Evolutionary conservation across 2,113 vertebrate species (phyloP).

Genomic region (Campylomormyrus tamandua): DNA sequence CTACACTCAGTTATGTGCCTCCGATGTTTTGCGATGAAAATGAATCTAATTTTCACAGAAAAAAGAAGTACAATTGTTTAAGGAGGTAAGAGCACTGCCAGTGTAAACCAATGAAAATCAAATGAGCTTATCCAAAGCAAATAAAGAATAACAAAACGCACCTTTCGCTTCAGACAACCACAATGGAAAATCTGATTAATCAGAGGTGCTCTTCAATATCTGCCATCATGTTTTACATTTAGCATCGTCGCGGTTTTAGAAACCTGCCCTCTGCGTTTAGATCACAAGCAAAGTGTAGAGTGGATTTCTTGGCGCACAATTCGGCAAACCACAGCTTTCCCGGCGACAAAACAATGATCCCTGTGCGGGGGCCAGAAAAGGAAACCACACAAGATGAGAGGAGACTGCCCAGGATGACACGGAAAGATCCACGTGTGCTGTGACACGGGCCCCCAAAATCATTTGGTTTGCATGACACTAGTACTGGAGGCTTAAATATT

Average conservation of each 20-base stretch:
- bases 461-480: neutral
- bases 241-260: neutral
- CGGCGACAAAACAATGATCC: neutral
- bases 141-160: conserved; percentile 24
- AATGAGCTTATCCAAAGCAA: conserved; percentile 29
- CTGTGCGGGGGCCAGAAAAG: neutral
- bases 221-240: neutral
- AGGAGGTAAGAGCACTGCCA: conserved; percentile 28
- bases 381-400: neutral
- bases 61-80: conserved; percentile 26
- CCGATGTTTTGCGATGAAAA: conserved; percentile 30
- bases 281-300: neutral
- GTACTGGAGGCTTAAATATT: neutral
- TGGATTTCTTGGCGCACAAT: neutral
- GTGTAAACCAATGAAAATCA: conserved; percentile 35
- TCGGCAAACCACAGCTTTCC: neutral
- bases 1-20: conserved; percentile 23
- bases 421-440: neutral
- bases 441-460: neutral
- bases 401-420: neutral
- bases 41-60: conserved; percentile 25
- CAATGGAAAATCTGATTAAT: conserved; percentile 28
- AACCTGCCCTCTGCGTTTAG: conserved; percentile 12
- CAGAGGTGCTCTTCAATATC: conserved; percentile 22
- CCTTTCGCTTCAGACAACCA: neutral